Base-by-base conservation (phyloP, 2,113 vertebrate genomes). In the Hydrolagus affinis region DNA sequence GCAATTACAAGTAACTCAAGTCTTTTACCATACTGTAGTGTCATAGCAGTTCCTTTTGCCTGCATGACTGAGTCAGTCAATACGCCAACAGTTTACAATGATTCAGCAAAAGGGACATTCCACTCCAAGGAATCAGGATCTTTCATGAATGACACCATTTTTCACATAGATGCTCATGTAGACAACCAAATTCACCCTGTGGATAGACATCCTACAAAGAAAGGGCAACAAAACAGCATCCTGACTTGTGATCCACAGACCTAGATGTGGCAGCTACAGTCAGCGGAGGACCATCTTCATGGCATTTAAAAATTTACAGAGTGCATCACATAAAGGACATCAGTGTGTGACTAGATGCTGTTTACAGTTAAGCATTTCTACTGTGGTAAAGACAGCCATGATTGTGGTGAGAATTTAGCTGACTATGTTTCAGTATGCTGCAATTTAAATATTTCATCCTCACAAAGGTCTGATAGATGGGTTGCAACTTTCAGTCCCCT, bases 1-100 rank as follows among this genome's bases (percentile, higher is more conserved):
- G 94, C 94, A 94, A 92, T 93, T 92, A 92, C 88, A 90, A 91
- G 77, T 66, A 76, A 64, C 64, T 60, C 68, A 56, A 86, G 86
- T 86, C 74, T 74, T 59, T 57, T 86, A 59, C 68, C 25, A 30
- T 71, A 80, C 11, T 70, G 56, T 70, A 78, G 56, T 85, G 85
- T 73, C 62, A 59, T 9, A 17, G 78, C 78, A 83, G 78, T 68
- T 60, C 78, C 62, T 83, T 83, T 83, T 83, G 78, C 62, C 78
- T 83, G 78, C 60, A 83, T 66, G 78, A 83, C 78, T 83, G 78
- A 83, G 78, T 83, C 19, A 83, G 78, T 83, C 19, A 83, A 83
- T 64, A 83, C 66, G 15, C 78, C 60, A 66, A 83, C 78, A 68
- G 8, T 83, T 83, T 66, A 83, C 62, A 83, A 62, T 44, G 44